Percentiles rank a stretch among this genome's conserved stretches.
Evolutionary conservation across 2,888 invertebrate species (phyloP).

Genomic region (Drosophila tanythrix): DNA sequence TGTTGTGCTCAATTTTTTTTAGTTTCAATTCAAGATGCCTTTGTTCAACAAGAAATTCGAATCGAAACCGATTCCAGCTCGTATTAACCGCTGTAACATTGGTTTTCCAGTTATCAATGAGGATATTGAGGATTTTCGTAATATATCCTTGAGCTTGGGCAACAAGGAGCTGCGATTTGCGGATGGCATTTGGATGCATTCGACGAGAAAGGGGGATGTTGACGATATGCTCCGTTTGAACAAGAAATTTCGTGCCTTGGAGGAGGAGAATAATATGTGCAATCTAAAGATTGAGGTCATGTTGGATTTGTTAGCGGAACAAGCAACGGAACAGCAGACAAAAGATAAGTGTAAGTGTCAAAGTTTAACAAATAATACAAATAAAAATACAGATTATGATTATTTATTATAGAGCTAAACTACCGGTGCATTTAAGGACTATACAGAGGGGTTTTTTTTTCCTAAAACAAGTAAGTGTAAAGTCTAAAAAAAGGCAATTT

Average conservation of each 20-base stretch:
- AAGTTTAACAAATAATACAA: background rate
- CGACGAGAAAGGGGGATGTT: slow-evolving; percentile 73
- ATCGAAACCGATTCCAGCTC: slow-evolving; percentile 80
- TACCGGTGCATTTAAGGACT: background rate
- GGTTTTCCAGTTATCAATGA: slow-evolving; percentile 80
- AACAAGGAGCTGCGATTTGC: slow-evolving; percentile 83
- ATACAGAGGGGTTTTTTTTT: background rate
- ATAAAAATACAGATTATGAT: background rate
- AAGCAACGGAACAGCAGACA: slow-evolving; percentile 73
- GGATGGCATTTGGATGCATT: slow-evolving; percentile 84
- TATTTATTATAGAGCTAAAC: slow-evolving; percentile 3
- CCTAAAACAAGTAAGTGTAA: background rate
- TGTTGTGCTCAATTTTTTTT: slow-evolving; percentile 5
- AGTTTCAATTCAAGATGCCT: slow-evolving; percentile 74
- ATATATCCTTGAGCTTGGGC: slow-evolving; percentile 80
- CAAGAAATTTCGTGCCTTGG: slow-evolving; percentile 79
- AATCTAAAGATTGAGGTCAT: slow-evolving; percentile 84
- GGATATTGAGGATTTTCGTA: slow-evolving; percentile 83
- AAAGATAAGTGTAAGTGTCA: slow-evolving; percentile 55
- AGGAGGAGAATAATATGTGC: slow-evolving; percentile 84
- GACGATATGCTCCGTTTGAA: slow-evolving; percentile 81
- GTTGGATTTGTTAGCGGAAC: slow-evolving; percentile 83
- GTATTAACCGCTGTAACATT: slow-evolving; percentile 80
- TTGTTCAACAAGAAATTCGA: slow-evolving; percentile 84
- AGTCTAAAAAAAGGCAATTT: background rate